Conservation (phyloP, 2,113 vertebrate genomes). For the Toxostoma redivivum region DNA sequence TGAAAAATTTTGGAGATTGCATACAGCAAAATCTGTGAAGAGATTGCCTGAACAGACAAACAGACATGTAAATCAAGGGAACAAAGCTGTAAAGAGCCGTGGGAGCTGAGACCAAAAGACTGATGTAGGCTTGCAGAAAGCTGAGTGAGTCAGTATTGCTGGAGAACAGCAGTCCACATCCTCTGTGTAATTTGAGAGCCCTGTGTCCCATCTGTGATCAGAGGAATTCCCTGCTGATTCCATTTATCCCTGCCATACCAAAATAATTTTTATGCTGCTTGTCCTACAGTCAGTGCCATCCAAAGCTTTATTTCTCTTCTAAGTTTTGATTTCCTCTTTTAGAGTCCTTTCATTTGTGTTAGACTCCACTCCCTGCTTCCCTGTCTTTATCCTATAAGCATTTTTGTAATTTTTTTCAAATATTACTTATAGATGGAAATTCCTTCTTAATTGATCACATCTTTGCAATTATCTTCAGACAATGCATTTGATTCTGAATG, state of each 20-base stretch:
- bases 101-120: slow-evolving; percentile 2
- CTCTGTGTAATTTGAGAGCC: not conserved
- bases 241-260: not conserved
- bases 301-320: not conserved
- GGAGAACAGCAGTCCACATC: not conserved
- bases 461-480: not conserved
- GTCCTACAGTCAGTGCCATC: not conserved
- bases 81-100: not conserved
- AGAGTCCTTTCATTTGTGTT: not conserved
- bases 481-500: not conserved
- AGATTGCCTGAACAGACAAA: not conserved
- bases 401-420: not conserved
- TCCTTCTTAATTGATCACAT: not conserved
- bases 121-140: not conserved
- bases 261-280: not conserved
- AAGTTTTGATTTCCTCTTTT: not conserved
- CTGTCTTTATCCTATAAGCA: not conserved
- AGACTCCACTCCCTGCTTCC: not conserved
- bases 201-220: not conserved
- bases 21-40: not conserved
- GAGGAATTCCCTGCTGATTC: slow-evolving; percentile 7
- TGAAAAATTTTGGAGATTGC: not conserved
- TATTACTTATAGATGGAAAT: not conserved
- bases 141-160: slow-evolving; percentile 1
- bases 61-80: not conserved